Base-by-base conservation (phyloP, 2,888 invertebrate species). In the Chrysina gloriosa region DNA sequence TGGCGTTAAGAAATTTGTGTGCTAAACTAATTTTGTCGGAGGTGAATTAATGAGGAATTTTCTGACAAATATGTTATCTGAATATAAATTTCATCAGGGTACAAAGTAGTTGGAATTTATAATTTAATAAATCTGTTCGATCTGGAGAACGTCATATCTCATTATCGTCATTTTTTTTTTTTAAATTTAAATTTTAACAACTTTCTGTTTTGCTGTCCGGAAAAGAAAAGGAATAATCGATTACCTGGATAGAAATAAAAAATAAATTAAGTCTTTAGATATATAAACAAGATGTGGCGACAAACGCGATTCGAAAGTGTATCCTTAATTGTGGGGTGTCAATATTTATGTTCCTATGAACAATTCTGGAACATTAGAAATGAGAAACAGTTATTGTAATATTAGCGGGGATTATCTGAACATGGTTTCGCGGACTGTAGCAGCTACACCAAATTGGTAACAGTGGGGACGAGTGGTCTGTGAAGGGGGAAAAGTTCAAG, bases 301-400 rank as follows among this genome's bases (percentile, higher is more conserved):
- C 29, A 31, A 19, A 31, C 6, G 7, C 16, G 6, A 52, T 7
- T 3, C 29, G 16, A 52, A 29, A 52, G 31, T 31, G 19, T 52
- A 31, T 31, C 31, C 29, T 52, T 52, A 52, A 52, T 52, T 52
- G 52, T 31, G 16, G 52, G 52, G 31, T 52, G 31, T 52, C 31
- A 31, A 19, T 52, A 52, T 31, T 52, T 52, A 52, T 31, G n/a
- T 14, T 3, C 7, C 14, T 19, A 29, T 16, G 50, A 27, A 50
- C 25, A 50, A 45, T 45, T 19, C 45, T 29, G 16, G 14, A 29
- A 11, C 29, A 27, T 52, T 52, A 31, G 31, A 52, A 34, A 52
- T 52, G 52, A 52, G 29, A 52, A 52, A 52, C 52, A 31, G 52
- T 52, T 52, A 52, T 52, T 52, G 52, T 52, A 52, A 52, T 52